Evolutionary conservation across 2,113 vertebrate species (phyloP).

Genomic region (Ceyx cyanopectus): DNA sequence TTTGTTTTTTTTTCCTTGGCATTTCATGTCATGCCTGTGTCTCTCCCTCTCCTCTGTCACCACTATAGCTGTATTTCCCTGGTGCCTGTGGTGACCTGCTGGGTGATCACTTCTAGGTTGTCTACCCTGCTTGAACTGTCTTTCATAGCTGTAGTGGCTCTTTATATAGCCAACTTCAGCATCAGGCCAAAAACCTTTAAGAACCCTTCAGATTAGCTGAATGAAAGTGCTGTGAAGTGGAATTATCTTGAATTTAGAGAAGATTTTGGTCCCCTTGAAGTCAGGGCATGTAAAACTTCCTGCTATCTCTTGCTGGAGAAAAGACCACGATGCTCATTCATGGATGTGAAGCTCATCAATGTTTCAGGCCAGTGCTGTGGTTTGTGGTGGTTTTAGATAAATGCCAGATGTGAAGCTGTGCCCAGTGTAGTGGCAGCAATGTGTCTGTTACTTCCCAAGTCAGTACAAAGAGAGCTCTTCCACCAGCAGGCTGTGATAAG

Average conservation of each 20-base stretch:
- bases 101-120: not conserved
- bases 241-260: not conserved
- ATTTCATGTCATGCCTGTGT: accelerated
- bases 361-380: not conserved
- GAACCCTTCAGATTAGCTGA: not conserved
- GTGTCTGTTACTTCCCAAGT: not conserved
- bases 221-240: not conserved
- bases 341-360: not conserved
- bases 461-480: not conserved
- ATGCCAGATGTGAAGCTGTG: not conserved
- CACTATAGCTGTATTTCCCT: not conserved
- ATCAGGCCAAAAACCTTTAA: not conserved
- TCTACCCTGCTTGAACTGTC: not conserved
- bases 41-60: not conserved
- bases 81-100: not conserved
- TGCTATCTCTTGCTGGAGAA: not conserved
- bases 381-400: not conserved
- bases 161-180: not conserved
- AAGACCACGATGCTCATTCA: not conserved
- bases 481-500: not conserved
- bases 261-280: not conserved
- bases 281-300: not conserved
- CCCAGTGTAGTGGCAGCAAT: not conserved
- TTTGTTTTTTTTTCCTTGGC: not conserved
- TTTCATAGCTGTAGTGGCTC: not conserved